A percentile compares a stretch with the other conserved stretches of the same genome.
Conservation (phyloP, 2,113 vertebrate genomes). For the Hippocampus abdominalis region DNA sequence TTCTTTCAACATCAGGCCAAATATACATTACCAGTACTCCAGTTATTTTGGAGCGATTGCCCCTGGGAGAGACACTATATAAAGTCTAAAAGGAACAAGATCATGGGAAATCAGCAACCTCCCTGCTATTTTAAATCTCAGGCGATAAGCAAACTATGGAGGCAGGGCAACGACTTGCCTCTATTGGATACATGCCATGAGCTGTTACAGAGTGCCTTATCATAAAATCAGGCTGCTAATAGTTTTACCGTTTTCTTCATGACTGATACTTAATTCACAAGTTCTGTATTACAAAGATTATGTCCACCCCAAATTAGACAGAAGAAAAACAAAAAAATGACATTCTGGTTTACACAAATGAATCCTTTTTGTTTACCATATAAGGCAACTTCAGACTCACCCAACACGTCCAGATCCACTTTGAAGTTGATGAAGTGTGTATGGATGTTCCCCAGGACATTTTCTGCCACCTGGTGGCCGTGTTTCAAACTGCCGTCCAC, state of each 20-base stretch:
- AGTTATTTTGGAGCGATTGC: neutral
- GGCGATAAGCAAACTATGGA: neutral
- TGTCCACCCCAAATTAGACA: neutral
- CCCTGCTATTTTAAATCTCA: neutral
- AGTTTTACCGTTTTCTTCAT: neutral
- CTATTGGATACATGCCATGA: neutral
- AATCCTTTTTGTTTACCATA: neutral
- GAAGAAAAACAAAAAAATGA: neutral
- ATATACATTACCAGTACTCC: neutral
- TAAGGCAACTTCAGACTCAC: conserved; percentile 62
- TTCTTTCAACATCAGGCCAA: neutral
- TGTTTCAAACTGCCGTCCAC: conserved; percentile 55
- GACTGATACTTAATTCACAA: neutral
- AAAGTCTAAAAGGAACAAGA: neutral
- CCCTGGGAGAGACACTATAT: neutral
- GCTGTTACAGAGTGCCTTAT: too few relatives aligned
- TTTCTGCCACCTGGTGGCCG: conserved; percentile 79
- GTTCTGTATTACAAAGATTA: neutral
- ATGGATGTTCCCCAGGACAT: conserved; percentile 80
- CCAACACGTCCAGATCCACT: conserved; percentile 83
- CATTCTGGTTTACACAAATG: neutral
- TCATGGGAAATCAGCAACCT: neutral
- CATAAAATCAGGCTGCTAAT: neutral
- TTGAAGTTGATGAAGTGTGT: conserved; percentile 86
- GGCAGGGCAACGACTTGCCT: neutral